Evolutionary conservation across 2,888 invertebrate species (phyloP), one percentile per base, ranked within the genome.

Genomic region (Hypomecis atomaria): DNA sequence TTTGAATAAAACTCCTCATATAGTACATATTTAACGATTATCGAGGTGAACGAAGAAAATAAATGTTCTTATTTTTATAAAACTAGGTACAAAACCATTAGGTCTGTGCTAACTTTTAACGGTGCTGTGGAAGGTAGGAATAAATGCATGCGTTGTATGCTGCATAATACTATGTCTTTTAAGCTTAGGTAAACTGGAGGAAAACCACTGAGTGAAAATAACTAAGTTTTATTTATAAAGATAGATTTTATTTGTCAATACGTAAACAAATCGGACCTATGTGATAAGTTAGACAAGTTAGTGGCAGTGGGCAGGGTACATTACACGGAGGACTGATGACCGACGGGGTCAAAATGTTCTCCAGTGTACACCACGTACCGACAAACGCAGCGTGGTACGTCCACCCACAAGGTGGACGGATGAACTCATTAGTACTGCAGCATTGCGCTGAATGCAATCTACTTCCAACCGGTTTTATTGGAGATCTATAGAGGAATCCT

Each of bases 41-140:
- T 49, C 10, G 43, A 59, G 44, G 54, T 44, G 59, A 59, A 59
- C 53, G 54, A 47, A 62, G 54, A 63, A 23, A 2, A 23, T 23
- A 23, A 49, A 48, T 45, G 55, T 40, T 38, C 48, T 45, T 43
- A 48, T 38, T 50, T 59, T 56, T 52, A 59, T 56, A 49, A 36
- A 10, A 50, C 59, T 55, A n/a, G n/a, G n/a, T n/a, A 59, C 23
- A 59, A 59, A 47, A 52, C 56, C 57, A 60, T 59, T 59, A 59
- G 48, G 6, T 42, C n/a, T 33, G 34, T 7, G 6, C 10, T 60
- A 57, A 65, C 33, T 65, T 65, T 57, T 65, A 56, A 65, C 65
- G 59, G 38, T 57, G 40, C 40, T 55, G 55, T 33, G 43, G 52
- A 37, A 37, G 56, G 43, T 42, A 57, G 53, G 37, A 47, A 45